Evolutionary conservation across 2,888 invertebrate genomes (phyloP), one percentile per base, ranked within the genome.

Genomic region (Endomychus coccineus): DNA sequence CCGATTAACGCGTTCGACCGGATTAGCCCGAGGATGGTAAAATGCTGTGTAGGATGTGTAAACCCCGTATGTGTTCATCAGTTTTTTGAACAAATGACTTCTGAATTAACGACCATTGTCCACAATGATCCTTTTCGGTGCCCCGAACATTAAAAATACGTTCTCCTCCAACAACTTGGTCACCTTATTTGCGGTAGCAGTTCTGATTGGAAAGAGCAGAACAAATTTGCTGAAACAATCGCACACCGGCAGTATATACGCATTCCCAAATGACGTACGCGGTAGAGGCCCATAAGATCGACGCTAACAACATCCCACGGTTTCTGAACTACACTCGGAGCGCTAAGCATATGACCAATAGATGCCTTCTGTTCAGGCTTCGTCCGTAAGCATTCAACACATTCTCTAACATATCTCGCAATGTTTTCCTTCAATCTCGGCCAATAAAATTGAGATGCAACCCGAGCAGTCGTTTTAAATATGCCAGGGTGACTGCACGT

Each of bases 51-150:
- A 49, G 3, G 21, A 23, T 7, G 40, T 30, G 13, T 15, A 27
- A 16, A 44, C 25, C 5, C 34, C 30, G 33, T 46, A 49, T 3
- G 38, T 31, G 4, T 34, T 17, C 22, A 39, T 14, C 4, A 49
- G 22, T n/a, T 27, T 33, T 10, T 24, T 6, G 19, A 43, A n/a
- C n/a, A n/a, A 48, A 19, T 36, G 32, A 6, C 36, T 34, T 2
- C 33, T 24, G 37, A 50, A 55, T 30, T 53, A 51, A 3, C 32
- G 34, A 1, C 55, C 54, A 40, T 56, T 57, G 27, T 58, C 54
- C 9, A 39, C 38, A 13, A 51, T 50, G 3, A 51, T 19, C 1
- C 15, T 29, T 35, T 45, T 40, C 1, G 51, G 50, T 11, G 50
- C 50, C 4, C 52, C 53, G 41, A 50, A 57, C 7, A 45, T 15